A percentile compares a stretch with the other conserved stretches of the same genome.
Evolutionary conservation across 2,113 vertebrate genomes (phyloP).

Genomic region (Platysternon megacephalum): DNA sequence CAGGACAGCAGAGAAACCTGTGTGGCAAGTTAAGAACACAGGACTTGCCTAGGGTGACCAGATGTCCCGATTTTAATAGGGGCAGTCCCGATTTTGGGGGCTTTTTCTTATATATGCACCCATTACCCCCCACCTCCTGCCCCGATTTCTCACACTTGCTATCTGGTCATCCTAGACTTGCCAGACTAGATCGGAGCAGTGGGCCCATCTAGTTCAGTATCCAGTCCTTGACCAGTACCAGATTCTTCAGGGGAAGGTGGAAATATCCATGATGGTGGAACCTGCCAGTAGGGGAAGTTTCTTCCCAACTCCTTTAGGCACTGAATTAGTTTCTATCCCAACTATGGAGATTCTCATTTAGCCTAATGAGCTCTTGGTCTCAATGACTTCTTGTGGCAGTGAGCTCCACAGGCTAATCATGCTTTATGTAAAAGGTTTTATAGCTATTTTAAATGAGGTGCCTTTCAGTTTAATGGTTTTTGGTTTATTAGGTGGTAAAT

Average conservation of each 20-base stretch:
- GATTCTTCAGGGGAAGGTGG: rapidly evolving
- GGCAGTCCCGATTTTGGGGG: no score
- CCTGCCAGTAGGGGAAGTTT: not conserved
- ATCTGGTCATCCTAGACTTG: not conserved
- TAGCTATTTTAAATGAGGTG: not conserved
- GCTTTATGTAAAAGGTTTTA: not conserved
- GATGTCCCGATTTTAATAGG: no score
- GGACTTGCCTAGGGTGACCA: not conserved
- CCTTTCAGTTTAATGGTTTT: rapidly evolving
- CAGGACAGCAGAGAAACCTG: rapidly evolving
- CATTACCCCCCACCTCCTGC: no score
- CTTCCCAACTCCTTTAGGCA: not conserved
- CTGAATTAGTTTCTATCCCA: not conserved
- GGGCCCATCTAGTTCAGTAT: not conserved
- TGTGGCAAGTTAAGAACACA: not conserved
- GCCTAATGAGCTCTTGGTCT: rapidly evolving
- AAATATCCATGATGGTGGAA: not conserved
- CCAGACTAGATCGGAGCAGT: not conserved
- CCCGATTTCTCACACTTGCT: no score
- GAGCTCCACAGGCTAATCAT: not conserved
- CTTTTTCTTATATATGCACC: no score
- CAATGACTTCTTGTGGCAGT: not conserved
- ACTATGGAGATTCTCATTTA: not conserved
- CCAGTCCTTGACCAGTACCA: rapidly evolving
- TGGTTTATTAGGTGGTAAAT: rapidly evolving